Base-by-base conservation (phyloP, 1,140 invertebrate species). In the Trachelipus rathkii region DNA sequence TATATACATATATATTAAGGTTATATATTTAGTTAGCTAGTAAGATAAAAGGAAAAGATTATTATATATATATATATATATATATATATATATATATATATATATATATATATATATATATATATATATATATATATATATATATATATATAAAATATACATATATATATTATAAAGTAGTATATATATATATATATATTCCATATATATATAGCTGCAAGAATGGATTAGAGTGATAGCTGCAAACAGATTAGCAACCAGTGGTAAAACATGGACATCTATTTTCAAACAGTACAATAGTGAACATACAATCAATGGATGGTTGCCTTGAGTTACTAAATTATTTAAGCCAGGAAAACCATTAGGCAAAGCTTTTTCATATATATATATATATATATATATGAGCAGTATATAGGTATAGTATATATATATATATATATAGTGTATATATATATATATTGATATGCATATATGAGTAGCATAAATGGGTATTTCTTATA, bases 291-390 rank as follows among this genome's bases (percentile, higher is more conserved):
- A 83, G 21, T 90, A 89, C 83, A 93, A 95, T 85, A 92, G 92
- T 76, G 92, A 9, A 95, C 93, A 44, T 92, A 93, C 74, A 92
- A 95, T 81, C 93, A 97, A 83, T 98, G 95, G 95, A 89, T 95
- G 77, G 86, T 92, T 10, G 86, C n/a, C n/a, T 95, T 0, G 91
- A 96, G n/a, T 84, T 91, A 89, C n/a, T 87, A 88, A 89, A 84
- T 82, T 85, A 83, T 91, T 91, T 77, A 85, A 85, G 21, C 87
- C 89, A 9, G 84, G 85, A 0, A 79, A 86, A 71, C 44, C 67
- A 13, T 73, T 81, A 70, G 44, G 80, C 78, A 79, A 9, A n/a
- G n/a, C n/a, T n/a, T n/a, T n/a, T n/a, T 33, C 6, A 33, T 33
- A 33, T 33, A 33, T 33, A 33, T 33, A 33, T 33, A 33, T 33